These are phyloP conservation scores for Microcebus tavaratra DNA, from an alignment of 2,113 vertebrate genomes.

Conservation along the genomic window DNA sequence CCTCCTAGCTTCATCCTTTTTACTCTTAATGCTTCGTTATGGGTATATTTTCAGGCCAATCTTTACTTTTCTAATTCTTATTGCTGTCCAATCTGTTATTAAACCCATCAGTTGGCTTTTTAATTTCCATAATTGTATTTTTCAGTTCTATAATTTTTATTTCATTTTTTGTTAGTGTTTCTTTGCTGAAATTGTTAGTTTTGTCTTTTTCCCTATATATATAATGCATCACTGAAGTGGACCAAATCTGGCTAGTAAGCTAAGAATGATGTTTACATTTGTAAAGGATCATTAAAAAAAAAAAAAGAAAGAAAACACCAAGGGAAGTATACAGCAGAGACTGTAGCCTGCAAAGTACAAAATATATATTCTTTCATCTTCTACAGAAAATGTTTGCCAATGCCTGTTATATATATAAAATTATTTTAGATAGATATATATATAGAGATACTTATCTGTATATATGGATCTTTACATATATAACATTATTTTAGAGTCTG, in stretches of 20 bases:
- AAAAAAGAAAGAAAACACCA: background rate
- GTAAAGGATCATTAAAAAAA: background rate
- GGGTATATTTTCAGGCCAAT: background rate
- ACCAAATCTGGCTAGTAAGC: background rate
- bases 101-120: background rate
- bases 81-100: background rate
- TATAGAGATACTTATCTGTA: too few relatives aligned
- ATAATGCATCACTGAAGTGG: background rate
- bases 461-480: too few relatives aligned
- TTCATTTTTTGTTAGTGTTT: background rate
- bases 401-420: background rate
- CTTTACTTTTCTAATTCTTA: background rate
- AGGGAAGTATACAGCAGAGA: background rate
- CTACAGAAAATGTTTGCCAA: background rate
- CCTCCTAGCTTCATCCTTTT: background rate
- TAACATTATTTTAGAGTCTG: too few relatives aligned
- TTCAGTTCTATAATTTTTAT: background rate
- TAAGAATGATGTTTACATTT: conserved; percentile 22
- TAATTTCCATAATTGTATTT: background rate
- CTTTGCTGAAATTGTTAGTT: background rate
- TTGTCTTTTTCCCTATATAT: background rate
- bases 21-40: background rate
- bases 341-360: background rate
- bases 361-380: background rate
- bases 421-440: background rate